phyloP scores from a whole-genome alignment of 1,140 invertebrate species.

The Wiebesia pumilae region DNA sequence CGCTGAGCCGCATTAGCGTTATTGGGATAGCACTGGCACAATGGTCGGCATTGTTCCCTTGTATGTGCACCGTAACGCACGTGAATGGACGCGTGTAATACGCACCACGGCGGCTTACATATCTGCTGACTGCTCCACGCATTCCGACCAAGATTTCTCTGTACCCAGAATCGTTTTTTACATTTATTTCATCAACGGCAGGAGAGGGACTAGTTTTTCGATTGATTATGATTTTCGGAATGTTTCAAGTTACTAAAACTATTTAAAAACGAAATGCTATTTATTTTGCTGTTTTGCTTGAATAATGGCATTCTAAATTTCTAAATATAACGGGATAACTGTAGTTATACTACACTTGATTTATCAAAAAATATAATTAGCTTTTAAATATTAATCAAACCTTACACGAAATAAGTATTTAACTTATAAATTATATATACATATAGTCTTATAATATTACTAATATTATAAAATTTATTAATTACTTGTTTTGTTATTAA shows the following conservation, averaged over 20 bases:
- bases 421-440: too few relatives aligned
- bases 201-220: neutral
- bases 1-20: slow-evolving; percentile 39
- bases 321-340: neutral
- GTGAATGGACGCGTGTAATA: neutral
- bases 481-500: too few relatives aligned
- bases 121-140: neutral
- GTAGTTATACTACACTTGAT: neutral
- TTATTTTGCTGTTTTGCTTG: neutral
- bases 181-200: neutral
- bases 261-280: neutral
- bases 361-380: neutral
- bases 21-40: slow-evolving; percentile 54
- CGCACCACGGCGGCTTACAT: neutral
- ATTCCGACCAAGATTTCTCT: slow-evolving; percentile 28
- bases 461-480: too few relatives aligned
- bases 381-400: too few relatives aligned
- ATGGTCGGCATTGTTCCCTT: slow-evolving; percentile 59
- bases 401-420: too few relatives aligned
- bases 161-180: neutral
- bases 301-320: neutral
- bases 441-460: too few relatives aligned
- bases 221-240: neutral
- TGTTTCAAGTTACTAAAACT: neutral
- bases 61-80: neutral